phyloP scores from a whole-genome alignment of 2,113 vertebrate species.

The Rousettus leschenaultii region DNA sequence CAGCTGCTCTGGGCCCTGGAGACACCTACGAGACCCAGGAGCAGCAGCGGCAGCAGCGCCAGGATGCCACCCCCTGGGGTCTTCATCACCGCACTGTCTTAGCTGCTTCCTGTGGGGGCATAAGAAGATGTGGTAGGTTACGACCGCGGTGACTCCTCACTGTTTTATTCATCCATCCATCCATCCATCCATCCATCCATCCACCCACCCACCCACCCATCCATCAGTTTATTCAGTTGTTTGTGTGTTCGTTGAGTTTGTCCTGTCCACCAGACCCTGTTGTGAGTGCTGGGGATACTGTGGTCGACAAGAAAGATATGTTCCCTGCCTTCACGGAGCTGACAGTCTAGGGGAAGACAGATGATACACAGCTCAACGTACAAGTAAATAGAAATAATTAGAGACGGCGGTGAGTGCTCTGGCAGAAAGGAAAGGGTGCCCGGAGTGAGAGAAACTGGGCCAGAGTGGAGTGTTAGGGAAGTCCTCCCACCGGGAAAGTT shows the following conservation, averaged over 20 bases:
- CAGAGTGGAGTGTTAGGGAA: not conserved
- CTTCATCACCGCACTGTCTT: constrained; percentile 7
- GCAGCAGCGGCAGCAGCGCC: not conserved
- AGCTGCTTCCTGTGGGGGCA: constrained; percentile 26
- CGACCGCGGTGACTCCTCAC: fast-evolving
- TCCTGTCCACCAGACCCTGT: not conserved
- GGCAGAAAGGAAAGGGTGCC: not conserved
- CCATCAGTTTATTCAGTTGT: too few relatives aligned
- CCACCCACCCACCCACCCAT: too few relatives aligned
- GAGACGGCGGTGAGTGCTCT: fast-evolving
- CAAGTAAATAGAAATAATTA: too few relatives aligned
- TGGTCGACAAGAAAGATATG: not conserved
- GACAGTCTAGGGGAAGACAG: not conserved
- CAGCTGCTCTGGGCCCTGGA: constrained; percentile 73
- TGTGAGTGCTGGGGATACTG: not conserved
- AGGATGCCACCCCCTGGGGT: fast-evolving
- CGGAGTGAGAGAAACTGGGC: too few relatives aligned
- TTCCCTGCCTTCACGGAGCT: not conserved
- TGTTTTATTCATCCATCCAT: not conserved
- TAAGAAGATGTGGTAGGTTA: not conserved
- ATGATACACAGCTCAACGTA: not conserved
- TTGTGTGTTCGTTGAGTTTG: not conserved
- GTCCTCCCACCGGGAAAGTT: not conserved
- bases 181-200: not conserved
- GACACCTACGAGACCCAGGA: constrained; percentile 61